Base-by-base conservation (phyloP, 2,888 invertebrate genomes). In the Habroteleia sp. region DNA sequence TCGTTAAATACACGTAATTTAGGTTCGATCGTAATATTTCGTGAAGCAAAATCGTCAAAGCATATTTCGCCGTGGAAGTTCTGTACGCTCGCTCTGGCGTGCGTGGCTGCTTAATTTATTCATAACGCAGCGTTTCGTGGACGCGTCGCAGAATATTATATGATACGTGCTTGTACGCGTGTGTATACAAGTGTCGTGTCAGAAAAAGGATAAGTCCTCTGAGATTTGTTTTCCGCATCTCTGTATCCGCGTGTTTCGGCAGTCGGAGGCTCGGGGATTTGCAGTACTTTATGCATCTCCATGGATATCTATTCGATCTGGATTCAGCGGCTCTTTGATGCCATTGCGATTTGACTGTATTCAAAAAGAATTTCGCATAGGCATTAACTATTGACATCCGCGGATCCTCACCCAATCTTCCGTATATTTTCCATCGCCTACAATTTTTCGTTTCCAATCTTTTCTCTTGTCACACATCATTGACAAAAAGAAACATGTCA, bases 271-370 rank as follows among this genome's bases (percentile, higher is more conserved):
- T 60, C 33, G 65, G 52, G 58, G 69, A 75, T 75, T 69, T 71
- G 54, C 39, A 31, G 56, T 46, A 41, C 74, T 69, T 74, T 74
- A 74, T 74, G 69, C 50, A 62, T 42, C 68, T 20, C 62, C 60
- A 16, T 65, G 77, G 60, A 80, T 80, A 83, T 82, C 81, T 77
- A 78, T 81, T 81, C 73, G 81, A 80, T 80, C 79, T 74, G 75
- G 77, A 83, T 79, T 79, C 82, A 74, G 76, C 77, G 78, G 83
- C 81, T 82, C 83, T 82, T 83, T 83, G 84, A 82, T 81, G 80
- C 80, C 48, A 74, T 78, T 78, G 79, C 77, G 81, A 83, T 84
- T 81, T 80, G 77, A 79, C 81, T 80, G 76, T 68, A 77, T 78
- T 75, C 77, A 78, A 83, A 80, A 74, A 69, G 74, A 74, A 74